These are phyloP conservation scores for Naso thynnoides DNA, from an alignment of 2,797 vertebrate genomes.

Conservation along the genomic window DNA sequence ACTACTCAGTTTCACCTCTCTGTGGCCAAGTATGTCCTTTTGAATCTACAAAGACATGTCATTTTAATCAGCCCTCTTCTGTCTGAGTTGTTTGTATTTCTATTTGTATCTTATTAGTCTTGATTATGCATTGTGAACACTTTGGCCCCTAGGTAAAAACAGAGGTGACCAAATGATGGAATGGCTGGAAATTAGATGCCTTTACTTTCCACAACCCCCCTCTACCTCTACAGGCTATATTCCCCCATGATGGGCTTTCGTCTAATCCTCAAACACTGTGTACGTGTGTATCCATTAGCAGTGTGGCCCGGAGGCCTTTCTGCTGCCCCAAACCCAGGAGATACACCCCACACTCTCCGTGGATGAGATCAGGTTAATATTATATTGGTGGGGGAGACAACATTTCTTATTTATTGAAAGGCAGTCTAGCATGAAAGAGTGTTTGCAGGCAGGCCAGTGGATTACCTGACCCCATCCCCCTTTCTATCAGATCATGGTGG, in stretches of 20 bases:
- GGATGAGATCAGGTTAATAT: conserved; percentile 88
- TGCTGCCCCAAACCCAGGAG: conserved; percentile 46
- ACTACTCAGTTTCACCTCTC: conserved; percentile 15
- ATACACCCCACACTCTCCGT: conserved; percentile 50
- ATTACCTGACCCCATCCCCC: conserved; percentile 85
- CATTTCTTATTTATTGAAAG: conserved; percentile 91
- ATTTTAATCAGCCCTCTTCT: conserved; percentile 24
- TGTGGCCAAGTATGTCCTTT: conserved; percentile 12
- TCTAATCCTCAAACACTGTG: conserved; percentile 86
- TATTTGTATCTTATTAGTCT: conserved; percentile 2
- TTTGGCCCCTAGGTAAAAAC: conserved; percentile 14
- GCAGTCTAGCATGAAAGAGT: conserved; percentile 85
- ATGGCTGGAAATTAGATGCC: conserved; percentile 64
- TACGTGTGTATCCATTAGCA: conserved; percentile 80
- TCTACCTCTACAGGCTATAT: conserved; percentile 53
- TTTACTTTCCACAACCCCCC: conserved; percentile 46
- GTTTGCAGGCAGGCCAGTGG: conserved; percentile 81
- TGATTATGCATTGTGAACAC: conserved; percentile 22
- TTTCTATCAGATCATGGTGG: conserved; percentile 75
- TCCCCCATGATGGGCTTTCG: conserved; percentile 74
- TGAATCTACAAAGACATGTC: conserved; percentile 26
- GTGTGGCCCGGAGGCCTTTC: conserved; percentile 69
- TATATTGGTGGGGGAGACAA: conserved; percentile 85
- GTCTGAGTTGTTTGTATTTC: not conserved
- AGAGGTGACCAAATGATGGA: conserved; percentile 34